Percentiles rank a stretch among this genome's conserved stretches.
Evolutionary conservation across 1,140 invertebrate species (phyloP).

Genomic region (Drosophila rhopaloa): DNA sequence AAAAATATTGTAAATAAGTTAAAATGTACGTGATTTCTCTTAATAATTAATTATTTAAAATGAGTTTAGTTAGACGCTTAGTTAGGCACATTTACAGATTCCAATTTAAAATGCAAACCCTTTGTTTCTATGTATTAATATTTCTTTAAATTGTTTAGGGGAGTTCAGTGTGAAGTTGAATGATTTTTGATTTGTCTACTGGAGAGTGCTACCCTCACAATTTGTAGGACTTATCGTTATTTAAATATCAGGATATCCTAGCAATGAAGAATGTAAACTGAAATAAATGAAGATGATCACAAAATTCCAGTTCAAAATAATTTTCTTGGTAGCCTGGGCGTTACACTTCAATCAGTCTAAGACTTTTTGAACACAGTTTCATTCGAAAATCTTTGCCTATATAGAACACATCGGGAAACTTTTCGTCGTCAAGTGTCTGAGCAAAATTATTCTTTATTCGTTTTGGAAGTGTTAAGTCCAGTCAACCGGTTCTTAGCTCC

Average conservation of each 20-base stretch:
- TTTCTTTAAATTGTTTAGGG: constrained; percentile 28
- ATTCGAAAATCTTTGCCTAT: constrained; percentile 15
- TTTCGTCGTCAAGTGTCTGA: constrained; percentile 60
- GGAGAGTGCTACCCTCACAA: constrained; percentile 26
- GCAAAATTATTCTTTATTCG: constrained; percentile 60
- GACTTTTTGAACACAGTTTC: background rate
- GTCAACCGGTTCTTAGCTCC: constrained; percentile 40
- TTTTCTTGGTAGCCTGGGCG: constrained; percentile 6
- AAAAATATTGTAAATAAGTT: constrained; percentile 55
- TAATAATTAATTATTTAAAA: constrained; percentile 51
- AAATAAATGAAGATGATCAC: constrained; percentile 59
- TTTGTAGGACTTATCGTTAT: constrained; percentile 12
- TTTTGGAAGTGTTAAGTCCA: constrained; percentile 61
- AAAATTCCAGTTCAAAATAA: background rate
- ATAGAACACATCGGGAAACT: constrained; percentile 51
- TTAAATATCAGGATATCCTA: constrained; percentile 55
- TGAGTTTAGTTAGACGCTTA: constrained; percentile 64
- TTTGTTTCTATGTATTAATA: constrained; percentile 35
- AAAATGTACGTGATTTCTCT: constrained; percentile 43
- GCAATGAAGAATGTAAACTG: constrained; percentile 49
- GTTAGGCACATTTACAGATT: constrained; percentile 65
- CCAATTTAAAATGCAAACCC: constrained; percentile 53
- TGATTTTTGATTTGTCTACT: background rate
- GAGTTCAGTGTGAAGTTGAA: constrained; percentile 5
- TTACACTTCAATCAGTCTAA: constrained; percentile 2